These are phyloP conservation scores for Labroides dimidiatus DNA, from an alignment of 2,797 vertebrate genomes.

Conservation along the genomic window DNA sequence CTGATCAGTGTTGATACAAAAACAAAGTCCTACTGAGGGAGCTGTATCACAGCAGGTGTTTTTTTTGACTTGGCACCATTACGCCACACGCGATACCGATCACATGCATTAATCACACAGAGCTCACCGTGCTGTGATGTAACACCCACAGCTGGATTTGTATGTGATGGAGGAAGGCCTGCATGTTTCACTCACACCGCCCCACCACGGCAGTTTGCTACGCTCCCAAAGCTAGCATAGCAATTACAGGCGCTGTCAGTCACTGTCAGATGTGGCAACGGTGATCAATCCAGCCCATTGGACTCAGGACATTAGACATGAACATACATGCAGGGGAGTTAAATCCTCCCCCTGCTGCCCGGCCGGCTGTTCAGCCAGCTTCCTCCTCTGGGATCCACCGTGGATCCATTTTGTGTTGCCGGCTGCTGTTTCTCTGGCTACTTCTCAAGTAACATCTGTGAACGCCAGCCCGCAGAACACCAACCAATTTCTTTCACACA, in stretches of 20 bases:
- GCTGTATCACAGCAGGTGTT: slow-evolving; percentile 25
- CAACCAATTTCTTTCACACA: neutral
- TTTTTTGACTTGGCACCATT: slow-evolving; percentile 22
- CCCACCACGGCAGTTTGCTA: slow-evolving; percentile 48
- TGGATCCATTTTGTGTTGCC: slow-evolving; percentile 60
- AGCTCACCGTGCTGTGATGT: slow-evolving; percentile 23
- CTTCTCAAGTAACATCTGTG: slow-evolving; percentile 40
- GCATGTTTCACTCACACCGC: slow-evolving; percentile 35
- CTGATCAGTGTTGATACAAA: too few species aligned
- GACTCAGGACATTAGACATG: slow-evolving; percentile 68
- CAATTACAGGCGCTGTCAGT: slow-evolving; percentile 76
- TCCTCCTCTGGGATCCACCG: slow-evolving; percentile 31
- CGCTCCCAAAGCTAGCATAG: slow-evolving; percentile 69
- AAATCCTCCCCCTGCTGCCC: slow-evolving; percentile 52
- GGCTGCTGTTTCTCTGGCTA: slow-evolving; percentile 31
- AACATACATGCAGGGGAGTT: slow-evolving; percentile 65
- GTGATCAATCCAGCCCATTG: slow-evolving; percentile 73
- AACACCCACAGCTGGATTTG: slow-evolving; percentile 40
- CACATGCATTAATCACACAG: slow-evolving; percentile 39
- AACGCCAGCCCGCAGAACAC: neutral
- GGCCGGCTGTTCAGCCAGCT: slow-evolving; percentile 60
- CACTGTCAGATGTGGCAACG: slow-evolving; percentile 68
- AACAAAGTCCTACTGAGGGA: neutral
- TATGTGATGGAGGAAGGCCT: slow-evolving; percentile 43
- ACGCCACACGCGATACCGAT: slow-evolving; percentile 31